Percentiles rank a stretch among this genome's conserved stretches.
These are phyloP conservation scores for Agrochola lota DNA, from an alignment of 2,888 invertebrate genomes.

Conservation along the genomic window DNA sequence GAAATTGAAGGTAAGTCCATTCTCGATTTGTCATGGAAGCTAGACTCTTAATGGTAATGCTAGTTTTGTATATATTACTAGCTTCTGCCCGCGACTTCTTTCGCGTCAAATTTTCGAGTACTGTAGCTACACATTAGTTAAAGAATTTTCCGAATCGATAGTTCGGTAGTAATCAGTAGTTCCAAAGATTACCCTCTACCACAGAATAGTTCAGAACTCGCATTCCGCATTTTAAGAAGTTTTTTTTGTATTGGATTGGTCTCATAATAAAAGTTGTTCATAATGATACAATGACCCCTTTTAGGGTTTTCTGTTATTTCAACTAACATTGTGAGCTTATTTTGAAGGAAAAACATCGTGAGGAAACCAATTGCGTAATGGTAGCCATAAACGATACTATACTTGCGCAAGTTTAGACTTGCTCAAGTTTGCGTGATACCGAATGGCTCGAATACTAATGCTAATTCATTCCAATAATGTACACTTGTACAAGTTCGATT, in stretches of 20 bases:
- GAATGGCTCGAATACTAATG: not conserved
- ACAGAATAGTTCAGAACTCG: too few species aligned
- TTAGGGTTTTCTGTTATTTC: too few species aligned
- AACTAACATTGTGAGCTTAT: too few species aligned
- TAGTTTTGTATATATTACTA: not conserved
- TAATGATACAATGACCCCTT: too few species aligned
- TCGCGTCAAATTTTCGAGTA: not conserved
- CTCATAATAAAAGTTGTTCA: too few species aligned
- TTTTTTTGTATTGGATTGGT: too few species aligned
- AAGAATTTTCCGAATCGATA: not conserved
- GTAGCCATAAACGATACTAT: too few species aligned
- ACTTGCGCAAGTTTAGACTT: too few species aligned
- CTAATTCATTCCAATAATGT: not conserved
- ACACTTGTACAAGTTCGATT: not conserved
- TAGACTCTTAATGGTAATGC: not conserved
- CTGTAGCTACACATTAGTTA: not conserved
- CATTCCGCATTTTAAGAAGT: too few species aligned
- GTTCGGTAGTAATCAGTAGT: not conserved
- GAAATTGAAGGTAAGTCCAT: slow-evolving; percentile 89
- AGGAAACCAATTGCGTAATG: too few species aligned
- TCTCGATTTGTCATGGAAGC: not conserved
- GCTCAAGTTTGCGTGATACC: not conserved
- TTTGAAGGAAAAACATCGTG: too few species aligned
- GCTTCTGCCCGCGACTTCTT: too few species aligned
- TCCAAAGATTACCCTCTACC: not conserved